Evolutionary conservation across 2,888 invertebrate genomes (phyloP).

Genomic region (Lacanobia wlatinum): DNA sequence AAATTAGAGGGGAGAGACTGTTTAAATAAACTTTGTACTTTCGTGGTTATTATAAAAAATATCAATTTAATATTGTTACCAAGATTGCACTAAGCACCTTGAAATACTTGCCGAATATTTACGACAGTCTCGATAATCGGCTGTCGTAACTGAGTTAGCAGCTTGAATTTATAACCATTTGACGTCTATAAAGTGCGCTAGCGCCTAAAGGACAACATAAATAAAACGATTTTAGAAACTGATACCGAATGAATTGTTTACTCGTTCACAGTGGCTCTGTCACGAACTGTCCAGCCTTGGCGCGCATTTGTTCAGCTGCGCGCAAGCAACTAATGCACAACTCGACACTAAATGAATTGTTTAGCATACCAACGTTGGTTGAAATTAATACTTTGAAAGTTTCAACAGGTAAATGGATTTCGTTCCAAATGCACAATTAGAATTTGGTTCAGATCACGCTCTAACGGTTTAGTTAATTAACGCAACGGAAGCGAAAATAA

Average conservation of each 20-base stretch:
- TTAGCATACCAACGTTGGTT: constrained; percentile 61
- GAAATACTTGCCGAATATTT: constrained; percentile 48
- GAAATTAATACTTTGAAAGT: constrained; percentile 62
- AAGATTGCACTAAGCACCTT: constrained; percentile 31
- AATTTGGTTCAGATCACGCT: constrained; percentile 53
- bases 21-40: not conserved
- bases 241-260: constrained; percentile 68
- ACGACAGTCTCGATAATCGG: constrained; percentile 47
- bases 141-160: constrained; percentile 45
- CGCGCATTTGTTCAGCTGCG: constrained; percentile 81
- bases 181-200: constrained; percentile 54
- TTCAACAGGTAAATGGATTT: constrained; percentile 44
- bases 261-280: constrained; percentile 64
- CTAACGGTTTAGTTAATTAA: constrained; percentile 57
- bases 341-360: constrained; percentile 64
- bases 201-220: constrained; percentile 63
- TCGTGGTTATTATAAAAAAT: not conserved
- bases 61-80: not conserved
- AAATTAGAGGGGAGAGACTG: not conserved
- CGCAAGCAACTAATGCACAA: constrained; percentile 60
- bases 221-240: constrained; percentile 65
- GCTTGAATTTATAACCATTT: constrained; percentile 53
- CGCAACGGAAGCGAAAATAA: constrained; percentile 57
- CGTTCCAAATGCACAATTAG: constrained; percentile 44
- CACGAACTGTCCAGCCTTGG: constrained; percentile 77